These are phyloP conservation scores for Oryzias sinensis DNA, from an alignment of 2,797 vertebrate species.

Conservation along the genomic window DNA sequence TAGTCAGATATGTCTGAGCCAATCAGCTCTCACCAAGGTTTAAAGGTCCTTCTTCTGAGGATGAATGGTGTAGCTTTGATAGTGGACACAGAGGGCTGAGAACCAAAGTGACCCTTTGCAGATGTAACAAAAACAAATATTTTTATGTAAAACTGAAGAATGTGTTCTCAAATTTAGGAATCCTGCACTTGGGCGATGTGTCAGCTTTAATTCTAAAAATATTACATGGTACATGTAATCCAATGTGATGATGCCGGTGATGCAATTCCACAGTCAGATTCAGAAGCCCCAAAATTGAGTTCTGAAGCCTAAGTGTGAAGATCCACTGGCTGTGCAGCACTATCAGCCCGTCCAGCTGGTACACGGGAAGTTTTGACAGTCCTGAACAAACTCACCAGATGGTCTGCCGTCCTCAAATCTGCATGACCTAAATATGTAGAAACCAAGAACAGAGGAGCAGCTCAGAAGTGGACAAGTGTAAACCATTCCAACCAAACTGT, in stretches of 20 bases:
- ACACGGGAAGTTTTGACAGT: slow-evolving; percentile 66
- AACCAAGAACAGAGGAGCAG: slow-evolving; percentile 42
- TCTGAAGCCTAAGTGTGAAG: slow-evolving; percentile 58
- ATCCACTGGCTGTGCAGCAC: slow-evolving; percentile 65
- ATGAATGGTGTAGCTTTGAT: slow-evolving; percentile 34
- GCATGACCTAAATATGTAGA: slow-evolving; percentile 74
- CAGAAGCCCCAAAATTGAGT: slow-evolving; percentile 32
- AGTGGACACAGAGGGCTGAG: slow-evolving; percentile 12
- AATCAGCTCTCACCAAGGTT: slow-evolving; percentile 45
- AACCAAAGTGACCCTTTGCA: slow-evolving; percentile 13
- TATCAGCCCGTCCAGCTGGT: slow-evolving; percentile 74
- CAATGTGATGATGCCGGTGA: background rate
- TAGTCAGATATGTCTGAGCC: slow-evolving; percentile 25
- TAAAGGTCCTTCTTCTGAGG: slow-evolving; percentile 43
- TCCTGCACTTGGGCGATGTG: background rate
- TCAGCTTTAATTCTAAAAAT: background rate
- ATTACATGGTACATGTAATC: background rate
- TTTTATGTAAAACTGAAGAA: background rate
- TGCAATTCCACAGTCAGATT: slow-evolving; percentile 31
- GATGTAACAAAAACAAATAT: slow-evolving; percentile 12
- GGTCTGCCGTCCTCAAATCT: slow-evolving; percentile 67
- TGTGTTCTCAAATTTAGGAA: background rate
- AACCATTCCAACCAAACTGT: background rate
- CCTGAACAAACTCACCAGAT: slow-evolving; percentile 67
- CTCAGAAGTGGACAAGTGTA: slow-evolving; percentile 58